These are phyloP conservation scores for Silurus glanis DNA, from an alignment of 2,113 vertebrate species.

Conservation along the genomic window DNA sequence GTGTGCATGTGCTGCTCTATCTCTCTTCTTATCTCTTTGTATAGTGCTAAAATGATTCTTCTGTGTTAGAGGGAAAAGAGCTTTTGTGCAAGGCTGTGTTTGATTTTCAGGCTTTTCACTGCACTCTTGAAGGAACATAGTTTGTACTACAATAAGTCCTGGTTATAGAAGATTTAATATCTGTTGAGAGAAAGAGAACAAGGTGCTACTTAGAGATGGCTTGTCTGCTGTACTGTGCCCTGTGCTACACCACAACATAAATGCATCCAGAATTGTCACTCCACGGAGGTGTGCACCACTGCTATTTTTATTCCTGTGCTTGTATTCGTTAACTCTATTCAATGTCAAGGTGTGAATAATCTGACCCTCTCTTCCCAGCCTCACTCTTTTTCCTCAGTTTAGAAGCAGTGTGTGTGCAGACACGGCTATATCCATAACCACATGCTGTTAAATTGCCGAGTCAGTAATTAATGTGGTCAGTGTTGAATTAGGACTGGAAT, in stretches of 20 bases:
- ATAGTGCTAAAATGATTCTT: constrained; percentile 39
- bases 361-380: not conserved
- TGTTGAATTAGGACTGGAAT: constrained; percentile 46
- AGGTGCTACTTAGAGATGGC: not conserved
- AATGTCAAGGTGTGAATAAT: constrained; percentile 30
- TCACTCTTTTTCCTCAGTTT: not conserved
- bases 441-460: constrained; percentile 34
- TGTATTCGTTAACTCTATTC: constrained; percentile 44
- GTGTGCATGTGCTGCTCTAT: not conserved
- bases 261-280: constrained; percentile 39
- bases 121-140: constrained; percentile 38
- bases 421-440: constrained; percentile 31
- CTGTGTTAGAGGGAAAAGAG: constrained; percentile 36
- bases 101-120: constrained; percentile 30
- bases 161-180: constrained; percentile 53
- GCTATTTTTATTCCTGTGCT: constrained; percentile 41
- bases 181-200: not conserved
- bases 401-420: not conserved
- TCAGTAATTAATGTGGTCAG: constrained; percentile 50
- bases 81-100: constrained; percentile 42
- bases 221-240: constrained; percentile 16
- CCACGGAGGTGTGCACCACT: constrained; percentile 32
- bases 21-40: not conserved
- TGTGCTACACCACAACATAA: constrained; percentile 42
- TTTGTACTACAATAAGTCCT: constrained; percentile 48